phyloP scores from a whole-genome alignment of 2,797 vertebrate genomes.

The Onychomys torridus region DNA sequence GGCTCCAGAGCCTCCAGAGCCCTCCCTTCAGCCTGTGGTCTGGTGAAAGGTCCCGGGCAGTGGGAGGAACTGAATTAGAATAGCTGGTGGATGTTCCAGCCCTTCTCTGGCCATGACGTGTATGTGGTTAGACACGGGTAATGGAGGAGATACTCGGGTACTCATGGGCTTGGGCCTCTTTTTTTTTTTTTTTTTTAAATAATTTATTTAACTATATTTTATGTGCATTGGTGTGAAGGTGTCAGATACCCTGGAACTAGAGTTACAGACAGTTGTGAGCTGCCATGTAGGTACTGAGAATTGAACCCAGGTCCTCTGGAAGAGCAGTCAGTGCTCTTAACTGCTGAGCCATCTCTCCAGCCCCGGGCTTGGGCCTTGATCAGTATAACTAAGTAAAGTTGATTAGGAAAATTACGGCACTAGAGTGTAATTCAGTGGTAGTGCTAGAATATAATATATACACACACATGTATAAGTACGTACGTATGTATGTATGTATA shows the following conservation, averaged over 20 bases:
- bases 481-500: neutral
- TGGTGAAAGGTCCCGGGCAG: neutral
- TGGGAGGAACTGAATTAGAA: neutral
- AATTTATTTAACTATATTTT: no score
- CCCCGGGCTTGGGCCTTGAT: neutral
- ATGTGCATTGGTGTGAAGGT: no score
- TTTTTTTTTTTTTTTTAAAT: neutral
- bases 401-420: neutral
- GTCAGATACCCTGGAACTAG: no score
- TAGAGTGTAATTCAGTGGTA: neutral
- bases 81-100: neutral
- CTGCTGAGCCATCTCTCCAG: no score
- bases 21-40: neutral
- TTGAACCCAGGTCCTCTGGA: no score
- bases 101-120: neutral
- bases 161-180: neutral
- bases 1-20: neutral
- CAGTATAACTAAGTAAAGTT: neutral
- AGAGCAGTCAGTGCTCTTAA: no score
- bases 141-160: neutral
- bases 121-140: slow-evolving; percentile 14
- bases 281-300: no score
- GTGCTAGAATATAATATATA: no score
- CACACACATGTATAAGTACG: no score
- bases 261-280: no score